These are phyloP conservation scores for Drosophila sp. DNA, from an alignment of 1,140 invertebrate genomes.

Conservation along the genomic window DNA sequence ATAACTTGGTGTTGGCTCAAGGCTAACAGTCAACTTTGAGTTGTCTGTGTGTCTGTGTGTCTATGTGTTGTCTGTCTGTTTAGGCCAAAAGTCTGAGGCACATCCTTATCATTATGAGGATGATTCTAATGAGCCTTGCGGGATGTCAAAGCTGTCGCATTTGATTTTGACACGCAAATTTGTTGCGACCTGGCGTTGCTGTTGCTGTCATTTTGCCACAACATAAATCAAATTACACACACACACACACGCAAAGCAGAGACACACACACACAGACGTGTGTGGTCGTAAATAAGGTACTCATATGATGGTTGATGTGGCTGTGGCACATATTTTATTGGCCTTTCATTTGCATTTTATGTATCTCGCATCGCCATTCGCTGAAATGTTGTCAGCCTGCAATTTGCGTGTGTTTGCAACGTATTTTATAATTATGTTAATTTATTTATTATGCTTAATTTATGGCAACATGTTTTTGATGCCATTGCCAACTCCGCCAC, in stretches of 20 bases:
- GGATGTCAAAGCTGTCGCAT: conserved; percentile 76
- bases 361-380: conserved; percentile 24
- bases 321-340: conserved; percentile 66
- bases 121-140: conserved; percentile 68
- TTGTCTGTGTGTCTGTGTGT: neutral
- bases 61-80: neutral
- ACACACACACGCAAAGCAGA: conserved; percentile 5
- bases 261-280: conserved; percentile 26
- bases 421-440: conserved; percentile 72
- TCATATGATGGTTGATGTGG: conserved; percentile 18
- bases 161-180: conserved; percentile 79
- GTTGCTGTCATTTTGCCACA: conserved; percentile 65
- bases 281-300: conserved; percentile 24
- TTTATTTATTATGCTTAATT: conserved; percentile 76
- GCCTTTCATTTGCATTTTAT: conserved; percentile 67
- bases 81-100: neutral
- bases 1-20: neutral
- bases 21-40: conserved; percentile 2
- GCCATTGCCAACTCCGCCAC: conserved; percentile 18
- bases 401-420: conserved; percentile 36
- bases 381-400: conserved; percentile 22
- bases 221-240: conserved; percentile 73
- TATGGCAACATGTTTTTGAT: conserved; percentile 66
- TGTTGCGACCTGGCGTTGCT: conserved; percentile 27
- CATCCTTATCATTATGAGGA: conserved; percentile 15